Evolutionary conservation across 2,797 vertebrate genomes (phyloP), one percentile per base, ranked within the genome.

Genomic region (Pseudocheirus occidentalis): DNA sequence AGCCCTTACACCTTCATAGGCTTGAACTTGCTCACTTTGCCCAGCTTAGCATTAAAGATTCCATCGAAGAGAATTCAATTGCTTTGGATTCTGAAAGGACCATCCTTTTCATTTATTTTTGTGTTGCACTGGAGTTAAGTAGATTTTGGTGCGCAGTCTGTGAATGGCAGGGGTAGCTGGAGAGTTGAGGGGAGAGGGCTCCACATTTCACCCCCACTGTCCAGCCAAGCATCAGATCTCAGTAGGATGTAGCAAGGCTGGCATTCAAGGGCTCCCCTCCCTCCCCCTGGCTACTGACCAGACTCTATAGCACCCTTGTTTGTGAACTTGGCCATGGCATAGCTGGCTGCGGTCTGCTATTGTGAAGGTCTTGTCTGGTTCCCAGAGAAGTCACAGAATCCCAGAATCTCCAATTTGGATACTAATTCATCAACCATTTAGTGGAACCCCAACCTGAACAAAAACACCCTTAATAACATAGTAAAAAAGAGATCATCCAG

Each of bases 1-100:
- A 98, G 96, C 97, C 95, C 97, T 98, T 98, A 97, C 94, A 97
- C 98, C 97, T 98, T 95, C 92, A n/a, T 98, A 96, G 94, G 81
- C 97, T 98, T 98, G 98, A 98, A 97, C 97, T 98, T 97, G 97
- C 96, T 98, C 97, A 98, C 97, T 98, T 98, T 92, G 97, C 97
- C 97, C 95, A 97, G 98, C 95, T 98, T 97, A 96, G 96, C 1
- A 53, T 96, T 98, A 97, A 93, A 97, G 97, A 97, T 98, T 97
- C 97, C 96, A 62, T 57, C 96, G 97, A 97, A 97, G 98, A 98
- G 98, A 98, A 98, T 98, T 98, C 98, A 98, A 95, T 98, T 97
- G 96, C 96, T 98, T 81, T 53, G 94, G 92, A 97, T 98, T 97
- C 97, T 96, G 97, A 97, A 95, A 1, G 96, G 93, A 94, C 57